Base-by-base conservation (phyloP, 2,113 vertebrate species). In the Pao palembangensis region DNA sequence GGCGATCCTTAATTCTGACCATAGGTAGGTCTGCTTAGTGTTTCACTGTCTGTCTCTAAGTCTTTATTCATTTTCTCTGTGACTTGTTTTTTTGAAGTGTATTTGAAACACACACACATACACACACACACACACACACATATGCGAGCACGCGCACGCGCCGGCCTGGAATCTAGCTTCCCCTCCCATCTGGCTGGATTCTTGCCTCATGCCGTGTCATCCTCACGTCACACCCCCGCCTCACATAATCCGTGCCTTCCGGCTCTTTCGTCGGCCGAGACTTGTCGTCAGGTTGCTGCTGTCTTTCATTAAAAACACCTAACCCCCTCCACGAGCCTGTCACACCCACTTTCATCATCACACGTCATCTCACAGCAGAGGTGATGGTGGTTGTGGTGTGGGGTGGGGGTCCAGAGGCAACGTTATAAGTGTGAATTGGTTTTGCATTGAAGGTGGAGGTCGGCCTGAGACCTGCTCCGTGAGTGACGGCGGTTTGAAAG, bases 11-110 rank as follows among this genome's bases (percentile, higher is more conserved):
- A 84, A 84, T 79, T 85, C 82, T 88, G 71, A 81, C 63, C 75
- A 80, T 90, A 92, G 91, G 90, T 91, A 91, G 88, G 90, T 89
- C 79, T 72, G 63, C 48, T 85, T 75, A 85, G 83, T 87, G 74
- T 86, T 81, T 47, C 73, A 80, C 79, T 85, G 77, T 87, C 64
- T 87, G 81, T 89, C 82, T 81, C 79, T 56, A 73, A 80, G 73
- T 82, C 78, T 84, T 79, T 85, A 82, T 82, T 78, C 60, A 46
- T 64, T 76, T 75, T 67, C 34, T 79, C 48, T 74, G 72, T 79
- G 51, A 75, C 62, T 57, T 78, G 67, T 80, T 73, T 70, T 51
- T 83, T 80, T 73, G 71, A 58, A 66, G 58, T 63, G 67, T 71
- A 69, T 71, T 71, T 61, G 18, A 64, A 69, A 52, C 64, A 66